Base-by-base conservation (phyloP, 2,888 invertebrate species). In the Amphipoea oculea region DNA sequence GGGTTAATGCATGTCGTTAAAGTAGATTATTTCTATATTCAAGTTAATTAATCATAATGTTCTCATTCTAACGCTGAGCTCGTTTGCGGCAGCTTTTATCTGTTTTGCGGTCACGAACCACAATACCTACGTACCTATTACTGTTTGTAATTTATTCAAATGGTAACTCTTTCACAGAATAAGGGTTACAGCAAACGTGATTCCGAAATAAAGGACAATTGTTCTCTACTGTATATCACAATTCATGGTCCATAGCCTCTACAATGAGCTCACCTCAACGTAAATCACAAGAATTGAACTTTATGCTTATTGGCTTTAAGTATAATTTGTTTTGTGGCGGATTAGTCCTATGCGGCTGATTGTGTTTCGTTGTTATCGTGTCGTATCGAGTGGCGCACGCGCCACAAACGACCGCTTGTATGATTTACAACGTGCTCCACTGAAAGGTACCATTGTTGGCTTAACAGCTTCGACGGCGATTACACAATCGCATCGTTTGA, bases 361-460 rank as follows among this genome's bases (percentile, higher is more conserved):
- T 91, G 89, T 88, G 88, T 88, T 83, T 86, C 84, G 88, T 87
- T 88, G 89, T 92, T 93, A 93, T 93, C 93, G 90, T 85, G 86
- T 90, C 82, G 86, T 93, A 93, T 93, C 91, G 93, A 88, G 89
- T 90, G 89, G 94, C 93, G 96, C 96, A 96, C 96, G 96, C 95
- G 96, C 96, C 94, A 92, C 93, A 94, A 94, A 93, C 94, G 94
- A 91, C 92, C 91, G 92, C 92, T 93, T 95, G 94, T 95, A 94
- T 95, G 96, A 96, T 96, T 96, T 96, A 96, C 94, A 92, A 90
- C 92, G 92, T 92, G 92, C 92, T 90, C 91, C 89, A 91, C 92
- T 94, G 93, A 95, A 94, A 94, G 94, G 93, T 92, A 90, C 92
- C 93, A 94, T 96, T 95, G 96, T 96, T 94, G 92, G 91, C 91